These are phyloP conservation scores for Salmo trutta DNA, from an alignment of 2,797 vertebrate species.

Conservation along the genomic window DNA sequence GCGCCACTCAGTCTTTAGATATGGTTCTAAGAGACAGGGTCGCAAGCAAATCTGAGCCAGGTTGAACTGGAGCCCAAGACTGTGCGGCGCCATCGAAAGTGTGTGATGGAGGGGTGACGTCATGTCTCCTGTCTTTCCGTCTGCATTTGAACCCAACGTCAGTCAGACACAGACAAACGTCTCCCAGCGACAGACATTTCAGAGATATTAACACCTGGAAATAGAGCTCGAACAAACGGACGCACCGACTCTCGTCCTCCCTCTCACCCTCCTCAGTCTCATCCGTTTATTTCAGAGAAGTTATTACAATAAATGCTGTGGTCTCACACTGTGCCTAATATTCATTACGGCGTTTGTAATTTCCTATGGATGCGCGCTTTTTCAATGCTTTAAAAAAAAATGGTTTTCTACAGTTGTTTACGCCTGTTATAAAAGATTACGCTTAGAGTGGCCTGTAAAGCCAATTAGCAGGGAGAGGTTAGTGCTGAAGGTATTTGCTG, in stretches of 20 bases:
- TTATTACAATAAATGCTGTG: conserved; percentile 76
- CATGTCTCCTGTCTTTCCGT: conserved; percentile 54
- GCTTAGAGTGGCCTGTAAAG: conserved; percentile 71
- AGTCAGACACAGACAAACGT: conserved; percentile 13
- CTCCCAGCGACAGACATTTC: conserved; percentile 28
- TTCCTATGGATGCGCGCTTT: conserved; percentile 63
- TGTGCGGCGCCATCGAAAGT: conserved; percentile 28
- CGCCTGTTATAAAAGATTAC: conserved; percentile 75
- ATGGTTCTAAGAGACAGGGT: conserved; percentile 43
- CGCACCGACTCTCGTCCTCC: conserved; percentile 39
- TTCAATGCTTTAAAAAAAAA: conserved; percentile 45
- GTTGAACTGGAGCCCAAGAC: conserved; percentile 25
- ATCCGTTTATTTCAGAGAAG: conserved; percentile 63
- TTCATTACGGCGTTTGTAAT: conserved; percentile 65
- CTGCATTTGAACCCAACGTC: conserved; percentile 60
- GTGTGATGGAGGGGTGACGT: conserved; percentile 54
- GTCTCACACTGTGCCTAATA: conserved; percentile 65
- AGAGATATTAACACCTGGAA: conserved; percentile 45
- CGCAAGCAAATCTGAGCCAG: conserved; percentile 7
- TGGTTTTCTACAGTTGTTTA: conserved; percentile 76
- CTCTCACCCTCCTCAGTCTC: conserved; percentile 51
- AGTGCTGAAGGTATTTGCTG: conserved; percentile 69
- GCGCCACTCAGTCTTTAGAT: conserved; percentile 46
- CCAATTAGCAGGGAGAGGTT: conserved; percentile 62
- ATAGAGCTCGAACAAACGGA: conserved; percentile 42